Conservation (phyloP, 2,113 vertebrate species). For the Dipodomys merriami region DNA sequence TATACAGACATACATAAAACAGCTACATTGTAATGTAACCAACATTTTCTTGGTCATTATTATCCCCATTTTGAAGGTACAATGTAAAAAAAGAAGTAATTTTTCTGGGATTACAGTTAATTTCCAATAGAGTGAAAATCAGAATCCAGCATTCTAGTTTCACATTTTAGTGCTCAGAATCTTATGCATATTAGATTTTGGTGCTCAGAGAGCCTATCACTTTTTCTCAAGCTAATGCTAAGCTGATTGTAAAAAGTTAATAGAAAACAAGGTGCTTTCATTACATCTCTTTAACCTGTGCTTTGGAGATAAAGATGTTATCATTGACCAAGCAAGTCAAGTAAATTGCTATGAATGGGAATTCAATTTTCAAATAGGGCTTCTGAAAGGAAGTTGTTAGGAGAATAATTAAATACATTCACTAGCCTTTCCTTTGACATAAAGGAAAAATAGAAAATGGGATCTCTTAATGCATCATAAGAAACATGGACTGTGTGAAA, state of each 20-base stretch:
- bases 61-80: neutral
- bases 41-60: neutral
- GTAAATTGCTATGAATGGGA: neutral
- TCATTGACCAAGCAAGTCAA: neutral
- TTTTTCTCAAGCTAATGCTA: neutral
- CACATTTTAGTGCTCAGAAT: neutral
- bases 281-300: neutral
- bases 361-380: conserved; percentile 28
- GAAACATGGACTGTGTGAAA: neutral
- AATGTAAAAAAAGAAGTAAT: neutral
- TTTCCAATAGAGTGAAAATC: neutral
- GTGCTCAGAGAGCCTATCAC: neutral
- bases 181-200: neutral
- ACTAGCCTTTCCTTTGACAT: neutral
- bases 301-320: conserved; percentile 31
- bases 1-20: neutral
- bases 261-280: neutral
- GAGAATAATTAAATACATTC: conserved; percentile 1
- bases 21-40: neutral
- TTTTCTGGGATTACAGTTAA: neutral
- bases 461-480: neutral
- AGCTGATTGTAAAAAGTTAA: neutral
- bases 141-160: conserved; percentile 10
- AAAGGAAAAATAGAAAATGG: neutral
- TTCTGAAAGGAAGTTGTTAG: conserved; percentile 3